Base-by-base conservation (phyloP, 37 sponge, comb jelly and placozoan genomes). In the Aplysina aerophoba region DNA sequence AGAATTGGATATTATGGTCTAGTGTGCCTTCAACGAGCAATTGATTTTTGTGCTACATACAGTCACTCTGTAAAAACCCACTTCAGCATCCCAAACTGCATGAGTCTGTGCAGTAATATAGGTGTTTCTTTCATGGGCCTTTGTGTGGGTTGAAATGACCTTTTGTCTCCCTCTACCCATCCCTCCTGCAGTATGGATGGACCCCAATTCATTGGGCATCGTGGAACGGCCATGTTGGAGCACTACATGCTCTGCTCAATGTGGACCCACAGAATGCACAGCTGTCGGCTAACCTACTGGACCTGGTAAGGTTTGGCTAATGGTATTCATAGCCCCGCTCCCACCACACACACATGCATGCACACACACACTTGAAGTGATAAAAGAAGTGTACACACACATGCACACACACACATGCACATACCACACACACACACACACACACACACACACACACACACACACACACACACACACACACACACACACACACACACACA, bases 171-270 rank as follows among this genome's bases (percentile, higher is more conserved):
- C 4, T 62, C 25, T 8, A 25, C 5, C 27, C 27, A 22, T 50
- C 15, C 11, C 53, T 15, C 41, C 25, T 82, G 37, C 86, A 91
- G 88, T 92, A 92, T 77, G 92, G 92, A 12, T 92, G 92, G 92
- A 88, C 86, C n/a, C 67, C 92, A 39, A 55, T 92, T 21, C 92
- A 92, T 83, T 92, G 92, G 92, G 88, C 92, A 5, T 63, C 88
- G 15, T 92, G 92, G 92, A 92, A 85, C 55, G 86, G 88, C 21
- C 88, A 92, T 39, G 39, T 85, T 0, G 36, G 81, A 30, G 50
- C 86, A 22, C 55, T 92, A 17, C 85, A 85, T 6, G 63, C 85
- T 20, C 86, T 92, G 27, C 54, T 88, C 33, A 73, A 82, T 39
- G 65, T 21, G 20, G 75, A 58, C 66, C 78, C 44, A 36, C 39